phyloP scores from a whole-genome alignment of 2,113 vertebrate genomes.

The Bos javanicus region DNA sequence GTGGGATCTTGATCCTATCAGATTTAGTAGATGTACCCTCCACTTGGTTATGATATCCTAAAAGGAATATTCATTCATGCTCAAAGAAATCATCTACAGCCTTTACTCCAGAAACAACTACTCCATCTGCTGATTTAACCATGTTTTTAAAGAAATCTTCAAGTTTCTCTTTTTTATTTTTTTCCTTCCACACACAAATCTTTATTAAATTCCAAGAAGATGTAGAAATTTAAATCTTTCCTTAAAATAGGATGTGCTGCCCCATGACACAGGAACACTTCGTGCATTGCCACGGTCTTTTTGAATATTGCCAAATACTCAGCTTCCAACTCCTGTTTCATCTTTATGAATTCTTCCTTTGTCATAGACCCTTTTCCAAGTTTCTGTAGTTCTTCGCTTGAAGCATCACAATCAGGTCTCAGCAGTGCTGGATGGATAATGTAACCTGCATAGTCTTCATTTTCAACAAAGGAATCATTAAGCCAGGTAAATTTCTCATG shows the following conservation, averaged over 20 bases:
- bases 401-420: slow-evolving; percentile 97
- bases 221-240: slow-evolving; percentile 98
- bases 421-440: slow-evolving; percentile 97
- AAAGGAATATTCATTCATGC: slow-evolving; percentile 96
- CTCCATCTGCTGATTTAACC: not conserved
- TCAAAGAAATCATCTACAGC: slow-evolving; percentile 99
- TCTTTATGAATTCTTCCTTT: slow-evolving; percentile 98
- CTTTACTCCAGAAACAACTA: slow-evolving; percentile 70
- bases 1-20: slow-evolving; percentile 96
- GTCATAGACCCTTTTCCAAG: slow-evolving; percentile 98
- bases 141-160: not conserved
- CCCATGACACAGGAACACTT: slow-evolving; percentile 97
- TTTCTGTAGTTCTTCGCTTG: slow-evolving; percentile 97
- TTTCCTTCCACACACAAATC: slow-evolving; percentile 87
- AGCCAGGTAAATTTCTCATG: slow-evolving; percentile 99
- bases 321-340: slow-evolving; percentile 99
- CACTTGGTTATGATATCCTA: slow-evolving; percentile 98
- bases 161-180: not conserved
- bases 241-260: slow-evolving; percentile 96
- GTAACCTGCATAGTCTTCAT: slow-evolving; percentile 97
- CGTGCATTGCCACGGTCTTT: slow-evolving; percentile 98
- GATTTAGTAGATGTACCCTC: slow-evolving; percentile 97
- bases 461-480: slow-evolving; percentile 97
- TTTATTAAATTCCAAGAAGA: slow-evolving; percentile 99
- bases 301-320: slow-evolving; percentile 99